Conservation (phyloP, 2,888 invertebrate species). For the Brachycybe producta region DNA sequence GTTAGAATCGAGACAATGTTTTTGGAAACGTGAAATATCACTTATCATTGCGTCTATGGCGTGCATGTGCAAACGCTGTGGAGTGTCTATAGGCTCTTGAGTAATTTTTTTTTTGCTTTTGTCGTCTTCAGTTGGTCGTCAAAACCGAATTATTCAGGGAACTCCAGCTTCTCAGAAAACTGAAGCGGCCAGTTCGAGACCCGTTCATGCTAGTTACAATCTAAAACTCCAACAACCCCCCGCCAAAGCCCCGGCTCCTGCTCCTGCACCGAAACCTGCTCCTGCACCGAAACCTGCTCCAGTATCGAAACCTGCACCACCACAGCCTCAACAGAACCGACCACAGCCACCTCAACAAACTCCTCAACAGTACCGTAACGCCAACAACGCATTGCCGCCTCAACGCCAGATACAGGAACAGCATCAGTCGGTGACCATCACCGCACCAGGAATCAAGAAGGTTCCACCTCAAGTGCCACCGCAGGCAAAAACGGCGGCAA, state of each 20-base stretch:
- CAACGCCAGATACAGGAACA: constrained; percentile 11
- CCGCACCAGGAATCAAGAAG: neutral
- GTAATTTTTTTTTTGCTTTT: no score
- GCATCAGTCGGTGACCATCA: neutral
- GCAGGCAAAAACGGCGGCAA: neutral
- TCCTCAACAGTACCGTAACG: neutral
- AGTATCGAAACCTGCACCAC: constrained; percentile 21
- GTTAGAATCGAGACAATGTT: no score
- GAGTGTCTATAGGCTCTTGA: no score
- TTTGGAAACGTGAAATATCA: no score
- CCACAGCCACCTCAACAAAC: neutral
- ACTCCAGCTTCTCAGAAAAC: no score
- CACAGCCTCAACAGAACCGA: constrained; percentile 21
- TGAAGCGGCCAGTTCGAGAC: no score
- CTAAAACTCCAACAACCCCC: constrained; percentile 8
- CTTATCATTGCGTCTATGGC: no score
- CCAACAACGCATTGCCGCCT: neutral
- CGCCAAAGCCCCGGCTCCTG: neutral
- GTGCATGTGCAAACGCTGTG: no score
- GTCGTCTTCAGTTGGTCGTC: no score
- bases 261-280: constrained; percentile 5
- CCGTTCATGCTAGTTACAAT: no score
- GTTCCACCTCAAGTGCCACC: constrained; percentile 5
- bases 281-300: constrained; percentile 10
- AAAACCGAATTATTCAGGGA: no score